Base-by-base conservation (phyloP, 2,888 invertebrate genomes). In the Drosophila dives region DNA sequence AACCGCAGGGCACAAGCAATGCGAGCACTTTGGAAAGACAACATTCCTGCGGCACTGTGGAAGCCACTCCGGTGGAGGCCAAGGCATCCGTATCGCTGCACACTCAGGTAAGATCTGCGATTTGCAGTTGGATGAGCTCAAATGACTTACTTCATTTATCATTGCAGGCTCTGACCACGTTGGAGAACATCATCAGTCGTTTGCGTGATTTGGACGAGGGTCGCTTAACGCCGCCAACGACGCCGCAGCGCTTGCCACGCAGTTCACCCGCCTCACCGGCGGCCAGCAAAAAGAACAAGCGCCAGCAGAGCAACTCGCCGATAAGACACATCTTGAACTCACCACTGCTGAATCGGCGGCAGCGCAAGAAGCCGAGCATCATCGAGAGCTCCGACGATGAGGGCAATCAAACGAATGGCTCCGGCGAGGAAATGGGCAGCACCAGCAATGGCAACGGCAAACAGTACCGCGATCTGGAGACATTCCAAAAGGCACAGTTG, bases 401-500 rank as follows among this genome's bases (percentile, higher is more conserved):
- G 91, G 94, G 94, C 34, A 93, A 93, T 42, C 89, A 93, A 17
- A 93, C 93, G 34, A 94, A 94, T 75, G 94, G 94, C 6, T 94
- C 94, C 54, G 93, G 92, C n/a, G 94, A 94, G 92, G 93, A 94
- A 90, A 81, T 80, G 56, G 93, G 75, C 53, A 64, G 73, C 54
- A 93, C 95, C 70, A 82, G 81, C 38, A 82, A 78, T 61, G 82
- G 83, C 69, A 91, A 95, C 88, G 95, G 95, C 76, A 95, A 95
- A 85, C 96, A 97, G 93, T 98, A 96, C 91, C 95, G 96, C 72
- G 97, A 98, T 92, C 94, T 98, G 82, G 98, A 98, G 93, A 97
- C 97, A 78, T 98, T 98, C 92, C 98, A 98, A 93, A 98, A 98
- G 92, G 97, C 97, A 17, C 98, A 98, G 91, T 94, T 98, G 40